Base-by-base conservation (phyloP, 2,797 vertebrate genomes). In the Eutrigla gurnardus region DNA sequence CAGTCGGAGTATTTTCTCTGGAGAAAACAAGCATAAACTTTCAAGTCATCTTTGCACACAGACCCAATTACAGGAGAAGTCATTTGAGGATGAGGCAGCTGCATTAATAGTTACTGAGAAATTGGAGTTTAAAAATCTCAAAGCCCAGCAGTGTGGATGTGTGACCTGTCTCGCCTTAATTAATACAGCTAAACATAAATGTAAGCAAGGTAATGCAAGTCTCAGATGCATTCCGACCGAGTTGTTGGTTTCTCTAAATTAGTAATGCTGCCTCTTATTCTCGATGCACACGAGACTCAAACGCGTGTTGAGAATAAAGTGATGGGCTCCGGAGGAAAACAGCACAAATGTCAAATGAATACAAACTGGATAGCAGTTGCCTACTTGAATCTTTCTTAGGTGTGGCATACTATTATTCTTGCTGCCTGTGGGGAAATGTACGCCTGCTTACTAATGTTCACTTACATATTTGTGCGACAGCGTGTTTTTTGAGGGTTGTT, bases 251-350 rank as follows among this genome's bases (percentile, higher is more conserved):
- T 67, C 49, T 72, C 72, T 70, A 64, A 82, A 87, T 89, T 63
- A 80, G 57, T 32, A 13, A 87, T 62, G 70, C 61, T 25, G 63
- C 36, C 61, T 75, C 25, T 62, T 59, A 59, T 73, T 77, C 54
- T 7, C 47, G 54, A 81, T 82, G 65, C 68, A 66, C 70, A 25
- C 67, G 70, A 64, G 69, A 83, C 69, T 78, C 42, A 65, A 79
- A 84, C 77, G 62, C 50, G 64, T 90, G 88, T 86, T 73, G 14
- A 2, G 83, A 88, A 89, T 88, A 76, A 83, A 76, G 61, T 71
- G 57, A 7, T 0, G 10, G 67, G 54, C 86, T 84, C 75, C 4
- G 25, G 73, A 78, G 74, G 35, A 77, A 81, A 82, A 74, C 69
- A 37, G 55, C 60, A 75, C 39, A 60, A 66, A 88, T 83, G 81